Evolutionary conservation across 2,888 invertebrate species (phyloP), one percentile per base, ranked within the genome.

Genomic region (Suillia variegata): DNA sequence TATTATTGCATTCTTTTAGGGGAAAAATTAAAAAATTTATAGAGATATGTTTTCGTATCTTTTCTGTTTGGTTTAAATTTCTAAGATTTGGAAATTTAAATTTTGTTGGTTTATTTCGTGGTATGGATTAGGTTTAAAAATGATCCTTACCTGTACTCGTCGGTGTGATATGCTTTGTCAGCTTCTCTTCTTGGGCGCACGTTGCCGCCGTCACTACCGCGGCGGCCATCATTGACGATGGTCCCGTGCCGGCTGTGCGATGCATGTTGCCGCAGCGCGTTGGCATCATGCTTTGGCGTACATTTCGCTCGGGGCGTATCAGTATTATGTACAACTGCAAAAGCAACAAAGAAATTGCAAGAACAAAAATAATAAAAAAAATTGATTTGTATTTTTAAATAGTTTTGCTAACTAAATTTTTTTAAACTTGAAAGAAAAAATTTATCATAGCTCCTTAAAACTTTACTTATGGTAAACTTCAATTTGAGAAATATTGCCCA

Each of bases 261-360:
- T 87, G 87, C 74, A 86, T 85, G 49, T 86, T 87, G 68, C 85
- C 85, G 70, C 85, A 87, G 34, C 87, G 82, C 67, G 88, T 88
- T 17, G 90, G 90, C 90, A 92, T 92, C 87, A 92, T 91, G 79
- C 90, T 91, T 76, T 94, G 93, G 0, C 96, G 87, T 12, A 96
- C 89, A 82, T 96, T 96, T 34, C 94, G 85, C 83, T 96, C 95
- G 10, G 96, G 95, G 65, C 93, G 88, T 62, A 95, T 87, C 65
- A 96, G 83, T 70, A 96, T 95, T 74, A 96, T 95, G 82, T 94
- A 94, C 47, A 94, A 82, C 94, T 94, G 69, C 10, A 61, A 49
- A 24, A 49, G 22, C 10, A 20, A 47, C 12, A 47, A 20, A 20
- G 21, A 2, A 15, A 20, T 20, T 13, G 18, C 8, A 21, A 13